Base-by-base conservation (phyloP, 2,888 invertebrate genomes). In the Drosophila emarginata region DNA sequence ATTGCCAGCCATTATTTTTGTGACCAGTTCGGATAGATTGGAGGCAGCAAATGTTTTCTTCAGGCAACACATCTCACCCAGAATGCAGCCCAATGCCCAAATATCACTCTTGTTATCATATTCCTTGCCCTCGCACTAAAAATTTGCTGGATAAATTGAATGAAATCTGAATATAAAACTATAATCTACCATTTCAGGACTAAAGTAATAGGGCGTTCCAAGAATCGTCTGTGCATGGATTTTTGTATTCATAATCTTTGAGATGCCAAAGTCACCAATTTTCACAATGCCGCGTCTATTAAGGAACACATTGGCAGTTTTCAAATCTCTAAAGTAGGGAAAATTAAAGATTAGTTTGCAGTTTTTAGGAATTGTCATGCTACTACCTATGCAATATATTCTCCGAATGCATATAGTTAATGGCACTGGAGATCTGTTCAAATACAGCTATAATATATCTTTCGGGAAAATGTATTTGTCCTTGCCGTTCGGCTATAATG, bases 31-130 rank as follows among this genome's bases (percentile, higher is more conserved):
- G 2, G 95, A 95, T 15, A 96, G 91, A 91, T 95, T 96, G 37
- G 94, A 93, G 0, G 95, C 95, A 73, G 95, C 95, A 91, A 96
- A 96, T 1, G 95, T 94, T 90, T 94, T 95, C 82, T 94, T 94
- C 21, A 95, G 91, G 81, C 95, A 94, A 21, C 94, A 94, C 93
- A 96, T 94, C 91, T 96, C 96, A 83, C 96, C 95, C 50, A 96
- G 91, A 79, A 96, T 95, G 89, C 96, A 96, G 12, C 95, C 95
- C 64, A 96, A 90, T 0, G 96, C 95, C 96, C 96, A 96, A 74
- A 96, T 94, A 88, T 96, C 96, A 37, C 95, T 95, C 89, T 96
- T 96, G 83, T 95, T 94, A 89, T 95, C 94, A 88, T 96, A 96
- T 54, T 94, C 93, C 83, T 95, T 94, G 4, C 95, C 95, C 91